These are phyloP conservation scores for Drosophila mettleri DNA, from an alignment of 2,888 invertebrate species.

Conservation along the genomic window DNA sequence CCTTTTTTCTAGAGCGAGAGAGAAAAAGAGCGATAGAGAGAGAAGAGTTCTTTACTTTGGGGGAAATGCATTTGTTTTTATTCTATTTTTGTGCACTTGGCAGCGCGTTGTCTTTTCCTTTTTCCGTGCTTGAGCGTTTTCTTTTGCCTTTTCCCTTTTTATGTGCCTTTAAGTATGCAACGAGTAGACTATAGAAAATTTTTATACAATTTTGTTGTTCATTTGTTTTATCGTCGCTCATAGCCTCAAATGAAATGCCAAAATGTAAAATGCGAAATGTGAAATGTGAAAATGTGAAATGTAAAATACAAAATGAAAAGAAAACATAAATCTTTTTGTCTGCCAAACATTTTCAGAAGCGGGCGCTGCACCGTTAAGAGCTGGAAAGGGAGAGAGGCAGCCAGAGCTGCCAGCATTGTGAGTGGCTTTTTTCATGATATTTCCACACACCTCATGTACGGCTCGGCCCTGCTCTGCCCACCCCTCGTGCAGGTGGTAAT, in stretches of 20 bases:
- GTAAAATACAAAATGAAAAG: constrained; percentile 55
- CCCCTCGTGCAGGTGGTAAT: constrained; percentile 50
- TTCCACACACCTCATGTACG: constrained; percentile 38
- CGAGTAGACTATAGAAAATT: constrained; percentile 66
- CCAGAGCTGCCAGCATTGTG: constrained; percentile 35
- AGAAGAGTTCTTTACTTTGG: constrained; percentile 27
- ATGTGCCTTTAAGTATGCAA: constrained; percentile 65
- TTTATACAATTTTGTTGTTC: constrained; percentile 82
- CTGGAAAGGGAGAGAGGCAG: neutral
- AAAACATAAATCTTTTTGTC: constrained; percentile 71
- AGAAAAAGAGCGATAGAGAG: neutral
- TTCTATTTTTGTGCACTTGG: constrained; percentile 54
- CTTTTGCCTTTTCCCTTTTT: constrained; percentile 33
- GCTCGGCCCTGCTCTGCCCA: neutral
- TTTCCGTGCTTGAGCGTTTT: constrained; percentile 54
- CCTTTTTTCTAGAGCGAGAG: constrained; percentile 35
- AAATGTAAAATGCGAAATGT: constrained; percentile 39
- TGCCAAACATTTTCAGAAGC: constrained; percentile 28
- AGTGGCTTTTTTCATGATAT: constrained; percentile 35
- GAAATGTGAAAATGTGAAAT: constrained; percentile 42
- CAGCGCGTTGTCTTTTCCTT: constrained; percentile 58
- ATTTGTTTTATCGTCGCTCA: constrained; percentile 61
- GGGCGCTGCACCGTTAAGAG: constrained; percentile 12
- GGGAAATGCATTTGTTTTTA: constrained; percentile 43
- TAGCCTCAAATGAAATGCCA: constrained; percentile 46